phyloP scores from a whole-genome alignment of 64 coral and sea anemone species.

The Montipora sp. region DNA sequence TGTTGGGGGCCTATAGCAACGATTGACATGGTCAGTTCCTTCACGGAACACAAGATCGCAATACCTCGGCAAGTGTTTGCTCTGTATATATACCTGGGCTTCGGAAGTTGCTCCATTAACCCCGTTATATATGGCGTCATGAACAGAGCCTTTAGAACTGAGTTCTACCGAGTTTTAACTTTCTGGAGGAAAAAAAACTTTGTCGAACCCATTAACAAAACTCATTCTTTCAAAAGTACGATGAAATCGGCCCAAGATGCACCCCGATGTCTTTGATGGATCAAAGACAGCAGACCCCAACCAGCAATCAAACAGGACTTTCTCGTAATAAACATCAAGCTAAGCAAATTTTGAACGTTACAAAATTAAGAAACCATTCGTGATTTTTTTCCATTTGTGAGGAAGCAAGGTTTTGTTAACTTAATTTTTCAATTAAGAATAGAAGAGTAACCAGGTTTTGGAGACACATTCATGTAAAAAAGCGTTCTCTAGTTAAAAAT shows the following conservation, averaged over 20 bases:
- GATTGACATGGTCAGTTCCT: constrained; percentile 62
- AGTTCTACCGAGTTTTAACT: constrained; percentile 37
- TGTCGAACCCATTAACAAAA: not conserved
- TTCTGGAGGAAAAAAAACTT: constrained; percentile 9
- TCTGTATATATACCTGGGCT: constrained; percentile 61
- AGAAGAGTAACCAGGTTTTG: too few relatives aligned
- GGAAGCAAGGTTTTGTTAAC: too few relatives aligned
- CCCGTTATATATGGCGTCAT: constrained; percentile 62
- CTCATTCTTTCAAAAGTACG: not conserved
- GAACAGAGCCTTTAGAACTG: constrained; percentile 52
- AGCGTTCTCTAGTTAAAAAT: too few relatives aligned
- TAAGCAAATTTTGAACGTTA: too few relatives aligned
- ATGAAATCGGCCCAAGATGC: not conserved
- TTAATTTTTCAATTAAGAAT: too few relatives aligned
- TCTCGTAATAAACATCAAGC: too few relatives aligned
- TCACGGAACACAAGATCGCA: not conserved
- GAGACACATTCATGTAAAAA: too few relatives aligned
- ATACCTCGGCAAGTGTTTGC: constrained; percentile 45
- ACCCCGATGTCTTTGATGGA: not conserved
- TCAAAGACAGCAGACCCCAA: not conserved
- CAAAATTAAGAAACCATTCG: too few relatives aligned
- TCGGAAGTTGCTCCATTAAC: constrained; percentile 64
- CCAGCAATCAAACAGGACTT: not conserved
- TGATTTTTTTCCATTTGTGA: too few relatives aligned
- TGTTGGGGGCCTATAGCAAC: constrained; percentile 73